Conservation (phyloP, 2,888 invertebrate species). For the Drosophila melanosoma region DNA sequence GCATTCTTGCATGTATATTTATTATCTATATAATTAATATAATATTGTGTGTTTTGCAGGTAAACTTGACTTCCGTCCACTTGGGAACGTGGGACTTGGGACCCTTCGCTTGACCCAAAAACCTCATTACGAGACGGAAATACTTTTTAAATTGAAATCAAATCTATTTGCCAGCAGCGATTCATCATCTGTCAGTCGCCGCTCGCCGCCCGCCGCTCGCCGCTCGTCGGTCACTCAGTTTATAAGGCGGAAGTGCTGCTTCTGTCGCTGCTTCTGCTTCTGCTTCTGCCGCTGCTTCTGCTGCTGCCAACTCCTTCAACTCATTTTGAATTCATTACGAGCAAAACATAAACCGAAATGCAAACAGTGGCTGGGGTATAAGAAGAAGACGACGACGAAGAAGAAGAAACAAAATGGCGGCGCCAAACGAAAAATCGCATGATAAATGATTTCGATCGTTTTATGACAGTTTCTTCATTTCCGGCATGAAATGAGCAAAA, state of each 20-base stretch:
- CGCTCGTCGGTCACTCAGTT: slow-evolving; percentile 23
- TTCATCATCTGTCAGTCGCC: slow-evolving; percentile 45
- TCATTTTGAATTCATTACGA: slow-evolving; percentile 59
- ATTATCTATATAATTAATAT: not conserved
- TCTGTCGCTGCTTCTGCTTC: not conserved
- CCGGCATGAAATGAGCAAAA: slow-evolving; percentile 78
- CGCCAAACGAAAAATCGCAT: slow-evolving; percentile 70
- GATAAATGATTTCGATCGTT: slow-evolving; percentile 83
- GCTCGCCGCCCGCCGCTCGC: slow-evolving; percentile 1
- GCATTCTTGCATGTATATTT: not conserved
- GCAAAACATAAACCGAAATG: slow-evolving; percentile 11
- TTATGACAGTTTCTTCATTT: slow-evolving; percentile 84
- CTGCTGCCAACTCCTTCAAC: slow-evolving; percentile 39
- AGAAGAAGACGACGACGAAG: slow-evolving; percentile 4
- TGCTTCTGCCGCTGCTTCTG: slow-evolving; percentile 3
- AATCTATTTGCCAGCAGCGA: slow-evolving; percentile 51
- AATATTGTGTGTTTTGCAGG: not conserved
- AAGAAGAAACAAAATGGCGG: slow-evolving; percentile 62
- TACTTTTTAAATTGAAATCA: slow-evolving; percentile 58
- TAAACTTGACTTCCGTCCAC: slow-evolving; percentile 14
- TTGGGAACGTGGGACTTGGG: too few species aligned
- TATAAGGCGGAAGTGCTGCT: slow-evolving; percentile 38
- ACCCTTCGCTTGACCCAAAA: slow-evolving; percentile 36
- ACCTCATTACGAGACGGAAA: slow-evolving; percentile 69
- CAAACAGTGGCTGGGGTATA: slow-evolving; percentile 1